Evolutionary conservation across 2,113 vertebrate genomes (phyloP), one percentile per base, ranked within the genome.

Genomic region (Mus pahari): DNA sequence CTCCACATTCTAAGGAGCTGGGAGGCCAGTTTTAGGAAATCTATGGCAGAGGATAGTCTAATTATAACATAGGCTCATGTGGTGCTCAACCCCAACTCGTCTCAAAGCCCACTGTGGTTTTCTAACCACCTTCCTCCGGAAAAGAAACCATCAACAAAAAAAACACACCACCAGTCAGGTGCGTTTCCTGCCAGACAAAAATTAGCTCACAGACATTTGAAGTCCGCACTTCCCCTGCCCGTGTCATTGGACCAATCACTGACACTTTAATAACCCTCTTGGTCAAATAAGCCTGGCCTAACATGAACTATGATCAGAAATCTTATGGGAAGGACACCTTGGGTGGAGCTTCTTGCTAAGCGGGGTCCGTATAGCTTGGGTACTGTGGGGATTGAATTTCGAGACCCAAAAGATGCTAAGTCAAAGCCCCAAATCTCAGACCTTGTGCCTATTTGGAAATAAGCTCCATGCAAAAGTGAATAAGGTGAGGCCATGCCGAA

Each of bases 151-250:
- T 3, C 68, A 16, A 14, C 70, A 74, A 74, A 62, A 24, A 24
- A 50, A 53, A 33, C 5, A 14, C 11, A 4, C 0, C 8, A 1
- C 0, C 8, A 1, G 6, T 13, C 36, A 66, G 68, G 42, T 79
- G 1, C 75, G 5, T 60, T 75, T 94, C 92, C 84, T 90, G 64
- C 71, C 60, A 3, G 83, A 86, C 82, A 89, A 94, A 96, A 94
- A 83, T 87, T 83, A 92, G 45, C 81, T 31, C 82, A 70, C 42
- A 39, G 60, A 74, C 22, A 24, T 90, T 8, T 60, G 45, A 92
- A 94, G 91, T 92, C 73, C 45, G 64, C 75, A 9, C 91, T 90
- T 92, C 31, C 62, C 50, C 26, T 50, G 8, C 7, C 73, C 73
- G 0, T 31, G 60, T n/a, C 3, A 0, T 5, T 17, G 14, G 60